A percentile compares a stretch with the other conserved stretches of the same genome.
phyloP scores from a whole-genome alignment of 2,797 vertebrate genomes.

The Balearica regulorum region DNA sequence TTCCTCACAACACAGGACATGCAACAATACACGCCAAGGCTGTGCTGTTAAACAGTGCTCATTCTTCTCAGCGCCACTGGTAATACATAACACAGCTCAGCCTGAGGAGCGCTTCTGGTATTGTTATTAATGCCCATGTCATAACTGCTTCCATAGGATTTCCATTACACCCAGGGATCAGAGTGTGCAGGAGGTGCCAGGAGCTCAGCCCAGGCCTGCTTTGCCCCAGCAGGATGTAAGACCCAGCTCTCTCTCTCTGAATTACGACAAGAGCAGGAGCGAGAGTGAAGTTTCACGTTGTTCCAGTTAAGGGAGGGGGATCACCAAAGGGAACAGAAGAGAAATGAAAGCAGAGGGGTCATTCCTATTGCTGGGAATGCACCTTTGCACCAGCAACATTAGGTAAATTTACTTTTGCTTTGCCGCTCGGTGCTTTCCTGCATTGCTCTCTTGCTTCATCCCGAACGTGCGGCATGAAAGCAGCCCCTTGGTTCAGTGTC shows the following conservation, averaged over 20 bases:
- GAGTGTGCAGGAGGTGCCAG: not conserved
- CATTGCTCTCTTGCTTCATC: not conserved
- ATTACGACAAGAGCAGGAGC: not conserved
- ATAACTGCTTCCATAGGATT: not conserved
- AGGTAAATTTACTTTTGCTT: not conserved
- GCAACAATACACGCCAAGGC: not conserved
- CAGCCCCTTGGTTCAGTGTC: not conserved
- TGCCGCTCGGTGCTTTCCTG: not conserved
- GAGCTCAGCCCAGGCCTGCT: not conserved
- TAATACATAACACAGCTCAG: not conserved
- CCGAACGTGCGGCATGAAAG: not conserved
- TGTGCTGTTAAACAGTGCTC: not conserved
- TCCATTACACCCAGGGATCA: not conserved
- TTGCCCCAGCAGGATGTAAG: not conserved
- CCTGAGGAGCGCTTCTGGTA: not conserved
- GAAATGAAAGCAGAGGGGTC: not conserved
- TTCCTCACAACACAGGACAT: not conserved
- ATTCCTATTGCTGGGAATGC: not conserved
- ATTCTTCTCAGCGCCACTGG: not conserved
- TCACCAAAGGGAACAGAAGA: not conserved
- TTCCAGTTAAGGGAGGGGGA: not conserved
- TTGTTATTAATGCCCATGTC: not conserved
- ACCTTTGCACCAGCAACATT: not conserved
- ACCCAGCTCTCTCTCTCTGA: not conserved
- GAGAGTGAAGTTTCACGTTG: not conserved